Base-by-base conservation (phyloP, 2,888 invertebrate species). In the Cybosia mesomella region DNA sequence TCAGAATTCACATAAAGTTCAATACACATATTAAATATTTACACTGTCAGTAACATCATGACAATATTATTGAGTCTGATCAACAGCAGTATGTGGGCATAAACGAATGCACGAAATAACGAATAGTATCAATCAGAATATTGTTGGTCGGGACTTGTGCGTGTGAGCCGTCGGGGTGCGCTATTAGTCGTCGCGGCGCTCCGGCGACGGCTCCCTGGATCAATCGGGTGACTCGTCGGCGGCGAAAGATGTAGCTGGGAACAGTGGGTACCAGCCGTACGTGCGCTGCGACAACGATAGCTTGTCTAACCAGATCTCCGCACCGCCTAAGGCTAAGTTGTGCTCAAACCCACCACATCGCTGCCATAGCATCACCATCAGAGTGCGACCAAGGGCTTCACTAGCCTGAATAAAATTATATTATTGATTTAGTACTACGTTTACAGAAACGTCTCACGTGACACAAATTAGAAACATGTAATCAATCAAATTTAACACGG, bases 361-460 rank as follows among this genome's bases (percentile, higher is more conserved):
- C 87, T 98, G 98, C 98, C 98, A 99, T 62, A 99, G 96, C 97
- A 98, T 98, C 66, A 98, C 98, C 78, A 98, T 96, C 76, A 98
- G 95, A 73, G 97, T 97, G 67, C 98, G 96, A 0, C 97, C 97
- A 34, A 97, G 95, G 0, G 97, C 97, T 87, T 98, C 97, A 83
- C 96, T 96, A 21, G 97, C 96, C 96, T 96, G 82, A 13, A 58
- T 32, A 58, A 39, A 61, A 43, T 49, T 49, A 49, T 1, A 22
- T 15, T 10, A 54, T 21, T 21, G 13, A 34, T 58, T 49, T 49
- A 34, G 15, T 54, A 22, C 13, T 43, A 1, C 43, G 18, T 43
- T 18, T 7, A 18, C 43, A 43, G 18, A 43, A 18, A 18, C 15
- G 18, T 18, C 43, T 18, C 43, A n/a, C n/a, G n/a, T n/a, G n/a